Evolutionary conservation across 2,888 invertebrate genomes (phyloP).

Genomic region (Caenorhabditis sp.): DNA sequence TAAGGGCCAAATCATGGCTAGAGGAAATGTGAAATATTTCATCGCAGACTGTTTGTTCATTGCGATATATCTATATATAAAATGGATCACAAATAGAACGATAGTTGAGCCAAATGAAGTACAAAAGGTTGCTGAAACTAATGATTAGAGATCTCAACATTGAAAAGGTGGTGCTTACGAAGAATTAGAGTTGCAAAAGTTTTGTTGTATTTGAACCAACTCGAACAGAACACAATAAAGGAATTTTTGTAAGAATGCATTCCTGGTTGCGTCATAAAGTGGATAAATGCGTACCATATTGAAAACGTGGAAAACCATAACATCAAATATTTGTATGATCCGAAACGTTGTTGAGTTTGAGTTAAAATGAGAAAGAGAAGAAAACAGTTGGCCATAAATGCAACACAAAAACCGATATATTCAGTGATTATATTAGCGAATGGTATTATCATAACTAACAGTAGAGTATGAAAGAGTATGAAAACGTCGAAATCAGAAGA

Average conservation of each 20-base stretch:
- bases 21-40: slow-evolving; percentile 10
- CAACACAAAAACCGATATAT: slow-evolving; percentile 25
- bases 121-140: slow-evolving; percentile 22
- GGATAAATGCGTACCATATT: slow-evolving; percentile 28
- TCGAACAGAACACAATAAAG: slow-evolving; percentile 27
- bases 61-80: slow-evolving; percentile 27
- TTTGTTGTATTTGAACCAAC: slow-evolving; percentile 31
- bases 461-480: too few species aligned
- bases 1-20: slow-evolving; percentile 15
- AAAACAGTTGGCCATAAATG: slow-evolving; percentile 22
- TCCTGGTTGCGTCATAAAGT: slow-evolving; percentile 30
- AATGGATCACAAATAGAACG: slow-evolving; percentile 26
- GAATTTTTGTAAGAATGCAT: slow-evolving; percentile 30
- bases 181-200: slow-evolving; percentile 1
- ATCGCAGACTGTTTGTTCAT: slow-evolving; percentile 11
- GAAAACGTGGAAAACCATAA: slow-evolving; percentile 25
- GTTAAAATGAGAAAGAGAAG: slow-evolving; percentile 22
- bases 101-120: slow-evolving; percentile 21
- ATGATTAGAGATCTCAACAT: background rate
- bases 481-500: too few species aligned
- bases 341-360: slow-evolving; percentile 19
- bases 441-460: too few species aligned
- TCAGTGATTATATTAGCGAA: too few species aligned
- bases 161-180: background rate
- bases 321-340: slow-evolving; percentile 33